A percentile compares a stretch with the other conserved stretches of the same genome.
These are phyloP conservation scores for Metacarcinus magister DNA, from an alignment of 2,888 invertebrate genomes.

Conservation along the genomic window DNA sequence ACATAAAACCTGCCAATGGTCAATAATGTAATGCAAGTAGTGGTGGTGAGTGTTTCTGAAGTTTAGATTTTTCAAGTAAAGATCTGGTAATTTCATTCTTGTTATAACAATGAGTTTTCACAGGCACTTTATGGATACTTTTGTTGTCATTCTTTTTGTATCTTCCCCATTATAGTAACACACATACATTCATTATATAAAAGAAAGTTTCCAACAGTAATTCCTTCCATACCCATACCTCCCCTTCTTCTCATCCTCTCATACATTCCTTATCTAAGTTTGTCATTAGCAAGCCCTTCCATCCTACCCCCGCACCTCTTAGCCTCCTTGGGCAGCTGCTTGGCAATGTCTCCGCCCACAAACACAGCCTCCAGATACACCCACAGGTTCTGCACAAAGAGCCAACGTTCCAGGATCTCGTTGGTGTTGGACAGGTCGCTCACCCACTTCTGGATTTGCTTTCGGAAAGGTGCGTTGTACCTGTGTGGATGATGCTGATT, in stretches of 20 bases:
- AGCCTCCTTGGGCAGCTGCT: constrained; percentile 97
- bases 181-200: not conserved
- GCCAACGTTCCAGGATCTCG: constrained; percentile 97
- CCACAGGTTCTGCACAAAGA: constrained; percentile 99
- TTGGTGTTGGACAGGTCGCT: constrained; percentile 97
- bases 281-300: not conserved
- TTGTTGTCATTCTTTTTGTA: too few relatives aligned
- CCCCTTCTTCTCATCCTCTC: not conserved
- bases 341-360: constrained; percentile 99
- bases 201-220: not conserved
- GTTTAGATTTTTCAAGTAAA: too few relatives aligned
- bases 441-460: constrained; percentile 98
- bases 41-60: not conserved
- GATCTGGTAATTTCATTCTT: too few relatives aligned
- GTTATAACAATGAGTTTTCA: too few relatives aligned
- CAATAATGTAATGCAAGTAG: not conserved
- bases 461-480: constrained; percentile 98
- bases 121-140: too few relatives aligned
- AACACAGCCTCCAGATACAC: constrained; percentile 99
- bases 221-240: not conserved
- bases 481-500: constrained; percentile 85
- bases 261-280: not conserved
- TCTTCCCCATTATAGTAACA: not conserved
- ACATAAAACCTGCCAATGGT: constrained; percentile 90
- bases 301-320: constrained; percentile 87